A percentile compares a stretch with the other conserved stretches of the same genome.
phyloP scores from a whole-genome alignment of 2,797 vertebrate genomes.

The Myotis planiceps region DNA sequence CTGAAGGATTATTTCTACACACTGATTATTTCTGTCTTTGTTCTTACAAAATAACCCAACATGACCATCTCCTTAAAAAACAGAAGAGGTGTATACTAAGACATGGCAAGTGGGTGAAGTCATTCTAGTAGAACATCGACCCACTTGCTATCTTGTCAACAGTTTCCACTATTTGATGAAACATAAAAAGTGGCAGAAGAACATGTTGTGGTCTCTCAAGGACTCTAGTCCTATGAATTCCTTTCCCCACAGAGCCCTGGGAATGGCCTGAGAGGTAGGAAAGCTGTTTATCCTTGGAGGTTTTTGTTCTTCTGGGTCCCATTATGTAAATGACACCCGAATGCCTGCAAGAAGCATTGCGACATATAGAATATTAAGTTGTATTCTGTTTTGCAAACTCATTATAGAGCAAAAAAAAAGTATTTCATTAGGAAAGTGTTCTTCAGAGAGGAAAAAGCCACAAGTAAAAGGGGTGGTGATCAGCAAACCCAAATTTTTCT shows the following conservation, averaged over 20 bases:
- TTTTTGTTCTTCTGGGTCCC: not conserved
- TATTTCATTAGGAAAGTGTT: not conserved
- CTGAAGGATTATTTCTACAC: not conserved
- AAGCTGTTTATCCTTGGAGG: not conserved
- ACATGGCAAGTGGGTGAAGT: not conserved
- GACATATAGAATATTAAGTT: not conserved
- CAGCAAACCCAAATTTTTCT: not conserved
- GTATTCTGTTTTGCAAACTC: not conserved
- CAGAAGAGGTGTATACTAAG: not conserved
- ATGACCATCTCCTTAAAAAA: not conserved
- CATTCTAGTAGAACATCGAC: rapidly evolving
- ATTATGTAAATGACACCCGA: not conserved
- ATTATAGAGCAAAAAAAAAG: not conserved
- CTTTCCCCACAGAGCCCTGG: not conserved
- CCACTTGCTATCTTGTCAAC: not conserved
- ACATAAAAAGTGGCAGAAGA: not conserved
- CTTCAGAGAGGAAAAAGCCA: not conserved
- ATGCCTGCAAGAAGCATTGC: not conserved
- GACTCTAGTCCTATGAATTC: too few relatives aligned
- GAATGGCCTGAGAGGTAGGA: not conserved
- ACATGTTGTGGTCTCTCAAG: not conserved
- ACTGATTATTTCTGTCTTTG: not conserved
- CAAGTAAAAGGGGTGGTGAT: rapidly evolving
- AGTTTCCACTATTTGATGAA: not conserved
- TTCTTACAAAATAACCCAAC: not conserved